Evolutionary conservation across 2,113 vertebrate genomes (phyloP).

Genomic region (Colaptes auratus): DNA sequence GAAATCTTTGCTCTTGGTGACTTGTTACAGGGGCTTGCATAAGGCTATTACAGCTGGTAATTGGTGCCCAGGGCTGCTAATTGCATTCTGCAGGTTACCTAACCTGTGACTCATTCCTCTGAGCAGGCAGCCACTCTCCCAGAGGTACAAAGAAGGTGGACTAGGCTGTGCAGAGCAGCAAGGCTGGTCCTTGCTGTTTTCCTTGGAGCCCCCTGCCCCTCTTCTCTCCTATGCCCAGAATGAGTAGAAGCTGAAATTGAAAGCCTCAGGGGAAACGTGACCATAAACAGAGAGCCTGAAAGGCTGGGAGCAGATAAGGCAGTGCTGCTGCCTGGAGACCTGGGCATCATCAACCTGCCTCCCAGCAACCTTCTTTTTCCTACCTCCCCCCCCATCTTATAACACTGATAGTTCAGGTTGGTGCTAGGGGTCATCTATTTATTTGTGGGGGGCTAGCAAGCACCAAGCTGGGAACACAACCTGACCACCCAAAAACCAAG

Average conservation of each 20-base stretch:
- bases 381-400: not conserved
- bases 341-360: not conserved
- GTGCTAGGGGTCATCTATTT: accelerated
- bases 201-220: not conserved
- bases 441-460: not conserved
- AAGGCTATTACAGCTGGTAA: conserved; percentile 41
- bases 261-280: not conserved
- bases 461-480: not conserved
- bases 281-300: not conserved
- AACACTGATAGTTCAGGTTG: not conserved
- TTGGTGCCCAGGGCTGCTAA: conserved; percentile 47
- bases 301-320: not conserved
- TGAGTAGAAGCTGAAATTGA: not conserved
- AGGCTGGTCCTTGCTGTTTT: not conserved
- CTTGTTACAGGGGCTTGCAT: conserved; percentile 10
- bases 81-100: conserved; percentile 38
- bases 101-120: conserved; percentile 23
- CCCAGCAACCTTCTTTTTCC: not conserved
- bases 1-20: not conserved
- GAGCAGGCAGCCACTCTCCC: not conserved
- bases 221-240: not conserved
- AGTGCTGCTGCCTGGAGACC: not conserved
- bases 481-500: not conserved
- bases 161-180: not conserved
- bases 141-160: not conserved